Conservation (phyloP, 2,888 invertebrate genomes). For the Drosophila fulvimacula region DNA sequence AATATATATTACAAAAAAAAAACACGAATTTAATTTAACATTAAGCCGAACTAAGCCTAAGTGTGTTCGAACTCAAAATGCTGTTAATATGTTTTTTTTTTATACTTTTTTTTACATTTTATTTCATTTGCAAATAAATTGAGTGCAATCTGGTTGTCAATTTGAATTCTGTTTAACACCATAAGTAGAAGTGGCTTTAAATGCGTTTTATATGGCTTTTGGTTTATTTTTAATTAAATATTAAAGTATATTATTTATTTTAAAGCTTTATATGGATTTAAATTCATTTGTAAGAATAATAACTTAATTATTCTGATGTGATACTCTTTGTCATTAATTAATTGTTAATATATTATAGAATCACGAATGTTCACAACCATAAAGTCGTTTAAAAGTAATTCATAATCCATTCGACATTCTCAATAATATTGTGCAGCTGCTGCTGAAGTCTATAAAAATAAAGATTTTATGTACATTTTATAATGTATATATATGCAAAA, state of each 20-base stretch:
- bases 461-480: neutral
- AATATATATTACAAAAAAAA: neutral
- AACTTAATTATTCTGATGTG: conserved; percentile 10
- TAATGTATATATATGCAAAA: too few relatives aligned
- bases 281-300: conserved; percentile 5
- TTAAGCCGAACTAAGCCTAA: conserved; percentile 4
- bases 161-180: conserved; percentile 10
- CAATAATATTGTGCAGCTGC: neutral
- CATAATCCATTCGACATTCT: neutral
- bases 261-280: neutral
- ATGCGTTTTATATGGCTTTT: conserved; percentile 5
- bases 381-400: neutral
- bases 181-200: conserved; percentile 6
- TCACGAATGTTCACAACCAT: neutral
- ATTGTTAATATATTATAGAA: neutral
- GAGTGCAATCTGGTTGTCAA: conserved; percentile 13
- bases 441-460: neutral
- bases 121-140: conserved; percentile 11
- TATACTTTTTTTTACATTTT: neutral
- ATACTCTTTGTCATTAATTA: neutral
- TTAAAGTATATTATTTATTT: conserved; percentile 1
- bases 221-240: conserved; percentile 2
- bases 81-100: neutral
- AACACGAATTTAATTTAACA: conserved; percentile 1
- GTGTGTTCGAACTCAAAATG: conserved; percentile 6